These are phyloP conservation scores for Xiphophorus birchmanni DNA, from an alignment of 2,797 vertebrate species.

Conservation along the genomic window DNA sequence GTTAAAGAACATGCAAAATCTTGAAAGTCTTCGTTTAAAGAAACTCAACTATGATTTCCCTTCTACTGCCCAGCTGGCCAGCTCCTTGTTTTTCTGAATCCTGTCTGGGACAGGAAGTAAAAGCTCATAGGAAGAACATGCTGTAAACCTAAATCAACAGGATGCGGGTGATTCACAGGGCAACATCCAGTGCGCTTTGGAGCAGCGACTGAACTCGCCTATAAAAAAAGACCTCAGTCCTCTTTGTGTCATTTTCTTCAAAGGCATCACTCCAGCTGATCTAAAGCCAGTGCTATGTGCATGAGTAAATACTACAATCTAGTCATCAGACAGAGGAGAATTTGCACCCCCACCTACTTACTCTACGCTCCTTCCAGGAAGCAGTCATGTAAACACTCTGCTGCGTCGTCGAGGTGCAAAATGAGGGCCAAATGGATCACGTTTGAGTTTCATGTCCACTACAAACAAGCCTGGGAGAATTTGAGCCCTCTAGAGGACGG, in stretches of 20 bases:
- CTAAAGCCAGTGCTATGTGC: constrained; percentile 27
- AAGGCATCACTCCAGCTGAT: constrained; percentile 60
- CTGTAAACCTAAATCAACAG: constrained; percentile 66
- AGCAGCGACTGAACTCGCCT: constrained; percentile 18
- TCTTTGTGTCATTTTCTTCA: constrained; percentile 47
- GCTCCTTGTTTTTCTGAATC: background rate
- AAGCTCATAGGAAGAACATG: constrained; percentile 60
- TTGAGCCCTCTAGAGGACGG: background rate
- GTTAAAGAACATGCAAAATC: background rate
- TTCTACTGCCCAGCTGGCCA: constrained; percentile 7
- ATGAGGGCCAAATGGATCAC: constrained; percentile 46
- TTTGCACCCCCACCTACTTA: constrained; percentile 17
- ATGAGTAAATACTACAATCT: constrained; percentile 68
- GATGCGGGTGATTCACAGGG: constrained; percentile 56
- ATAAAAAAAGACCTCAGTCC: constrained; percentile 28
- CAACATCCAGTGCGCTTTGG: constrained; percentile 34
- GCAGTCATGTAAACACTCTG: constrained; percentile 59
- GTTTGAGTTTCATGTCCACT: constrained; percentile 32
- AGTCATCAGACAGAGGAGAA: constrained; percentile 49
- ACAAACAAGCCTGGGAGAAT: constrained; percentile 9
- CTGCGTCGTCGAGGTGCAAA: constrained; percentile 21
- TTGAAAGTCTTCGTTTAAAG: background rate
- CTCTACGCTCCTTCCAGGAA: constrained; percentile 63
- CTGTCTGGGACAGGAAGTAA: constrained; percentile 51
- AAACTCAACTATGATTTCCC: constrained; percentile 9